Base-by-base conservation (phyloP, 2,797 vertebrate genomes). In the Xenopus petersii region DNA sequence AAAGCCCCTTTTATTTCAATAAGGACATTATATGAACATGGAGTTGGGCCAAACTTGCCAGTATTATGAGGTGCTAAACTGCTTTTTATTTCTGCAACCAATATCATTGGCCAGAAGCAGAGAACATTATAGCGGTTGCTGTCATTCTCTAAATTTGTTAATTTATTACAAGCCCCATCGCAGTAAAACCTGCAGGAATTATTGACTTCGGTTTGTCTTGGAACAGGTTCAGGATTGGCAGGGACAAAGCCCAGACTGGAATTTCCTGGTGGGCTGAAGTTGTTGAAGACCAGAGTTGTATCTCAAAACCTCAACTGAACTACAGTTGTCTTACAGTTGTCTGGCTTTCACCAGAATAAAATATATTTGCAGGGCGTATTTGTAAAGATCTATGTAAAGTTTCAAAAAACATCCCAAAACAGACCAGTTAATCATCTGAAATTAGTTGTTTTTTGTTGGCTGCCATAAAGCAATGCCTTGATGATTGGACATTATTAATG, bases 231-330 rank as follows among this genome's bases (percentile, higher is more conserved):
- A 73, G 6, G 9, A 42, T 54, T 76, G 69, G 75, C 70, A 64
- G 17, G 71, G 71, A 69, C 70, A 16, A 36, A 59, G 42, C 66
- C 12, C 60, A 78, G 76, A 73, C 76, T 64, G 76, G 60, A 73
- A 73, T 78, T 78, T 78, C 76, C 71, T 64, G 75, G 75, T 54
- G 49, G 47, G 75, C 63, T 30, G 12, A 26, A 66, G 49, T 61
- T 69, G 47, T 30, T 12, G 64, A 67, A 36, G 12, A 56, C 26
- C 15, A 55, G 24, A 69, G 15, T 7, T 56, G 56, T 17, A 48
- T 60, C 33, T 60, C 30, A 56, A 42, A 54, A 61, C 42, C 70
- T 72, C 12, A 62, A 47, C 10, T 70, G 48, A 62, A 26, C 30
- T 65, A 8, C n/a, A 42, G 26, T 60, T 60, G n/a, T 60, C 7